Evolutionary conservation across 1,140 invertebrate genomes (phyloP).

Genomic region (Babylonia areolata): DNA sequence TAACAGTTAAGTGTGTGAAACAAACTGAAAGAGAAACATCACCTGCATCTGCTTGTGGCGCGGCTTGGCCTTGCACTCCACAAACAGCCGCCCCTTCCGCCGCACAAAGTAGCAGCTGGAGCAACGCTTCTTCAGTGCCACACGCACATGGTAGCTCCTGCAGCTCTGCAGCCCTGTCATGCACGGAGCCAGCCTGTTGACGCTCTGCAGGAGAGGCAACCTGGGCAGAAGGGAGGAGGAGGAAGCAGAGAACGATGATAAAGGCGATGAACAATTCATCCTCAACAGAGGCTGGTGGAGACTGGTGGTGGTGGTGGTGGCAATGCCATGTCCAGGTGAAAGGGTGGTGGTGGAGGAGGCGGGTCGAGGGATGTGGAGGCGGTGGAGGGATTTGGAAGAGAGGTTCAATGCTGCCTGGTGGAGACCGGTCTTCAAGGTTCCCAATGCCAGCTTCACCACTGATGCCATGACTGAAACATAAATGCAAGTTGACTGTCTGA

Average conservation of each 20-base stretch:
- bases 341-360: neutral
- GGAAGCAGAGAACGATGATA: neutral
- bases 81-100: constrained; percentile 82
- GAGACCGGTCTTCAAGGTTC: neutral
- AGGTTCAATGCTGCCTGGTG: neutral
- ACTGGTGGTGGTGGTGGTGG: neutral
- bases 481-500: neutral
- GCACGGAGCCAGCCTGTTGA: neutral
- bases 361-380: too few relatives aligned
- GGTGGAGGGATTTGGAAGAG: neutral
- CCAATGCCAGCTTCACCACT: neutral
- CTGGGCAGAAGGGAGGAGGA: neutral
- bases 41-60: constrained; percentile 84
- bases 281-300: neutral
- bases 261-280: neutral
- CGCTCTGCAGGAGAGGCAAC: neutral
- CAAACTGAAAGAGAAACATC: too few relatives aligned
- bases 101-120: constrained; percentile 86
- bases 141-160: constrained; percentile 79
- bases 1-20: too few relatives aligned
- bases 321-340: neutral
- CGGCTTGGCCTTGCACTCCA: constrained; percentile 85
- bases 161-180: neutral
- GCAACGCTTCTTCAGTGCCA: constrained; percentile 81
- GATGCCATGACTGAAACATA: constrained; percentile 16